phyloP scores from a whole-genome alignment of 1,140 invertebrate genomes.

The Meloidogyne hapla region DNA sequence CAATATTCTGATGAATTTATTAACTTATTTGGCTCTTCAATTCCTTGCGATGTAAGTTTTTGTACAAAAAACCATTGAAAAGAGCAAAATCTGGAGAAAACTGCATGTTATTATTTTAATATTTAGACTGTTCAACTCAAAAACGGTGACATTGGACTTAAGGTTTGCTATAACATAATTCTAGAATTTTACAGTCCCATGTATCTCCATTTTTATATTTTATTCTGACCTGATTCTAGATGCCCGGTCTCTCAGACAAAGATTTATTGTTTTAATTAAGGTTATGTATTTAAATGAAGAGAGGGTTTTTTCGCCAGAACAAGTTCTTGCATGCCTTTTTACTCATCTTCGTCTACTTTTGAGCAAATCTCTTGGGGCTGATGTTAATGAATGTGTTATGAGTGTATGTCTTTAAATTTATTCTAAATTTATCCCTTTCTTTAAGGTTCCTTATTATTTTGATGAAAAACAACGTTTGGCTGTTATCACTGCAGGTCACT shows the following conservation, averaged over 20 bases:
- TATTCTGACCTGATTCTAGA: too few relatives aligned
- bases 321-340: constrained; percentile 92
- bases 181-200: neutral
- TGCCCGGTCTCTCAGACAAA: too few relatives aligned
- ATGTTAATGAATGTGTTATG: constrained; percentile 86
- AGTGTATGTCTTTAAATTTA: constrained; percentile 68
- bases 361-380: constrained; percentile 77
- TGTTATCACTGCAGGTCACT: neutral
- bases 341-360: constrained; percentile 93
- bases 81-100: too few relatives aligned
- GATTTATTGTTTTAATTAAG: constrained; percentile 17
- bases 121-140: neutral
- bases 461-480: constrained; percentile 18
- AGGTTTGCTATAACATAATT: constrained; percentile 7
- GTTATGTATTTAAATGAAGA: constrained; percentile 84
- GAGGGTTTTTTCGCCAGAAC: constrained; percentile 84
- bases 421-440: neutral
- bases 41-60: constrained; percentile 9
- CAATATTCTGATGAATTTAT: neutral
- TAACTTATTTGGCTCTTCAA: neutral
- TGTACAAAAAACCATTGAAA: too few relatives aligned
- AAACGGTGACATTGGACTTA: constrained; percentile 14
- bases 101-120: too few relatives aligned
- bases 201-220: too few relatives aligned
- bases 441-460: constrained; percentile 20